Conservation (phyloP, 2,113 vertebrate genomes). For the Chamaetylas fuelleborni region DNA sequence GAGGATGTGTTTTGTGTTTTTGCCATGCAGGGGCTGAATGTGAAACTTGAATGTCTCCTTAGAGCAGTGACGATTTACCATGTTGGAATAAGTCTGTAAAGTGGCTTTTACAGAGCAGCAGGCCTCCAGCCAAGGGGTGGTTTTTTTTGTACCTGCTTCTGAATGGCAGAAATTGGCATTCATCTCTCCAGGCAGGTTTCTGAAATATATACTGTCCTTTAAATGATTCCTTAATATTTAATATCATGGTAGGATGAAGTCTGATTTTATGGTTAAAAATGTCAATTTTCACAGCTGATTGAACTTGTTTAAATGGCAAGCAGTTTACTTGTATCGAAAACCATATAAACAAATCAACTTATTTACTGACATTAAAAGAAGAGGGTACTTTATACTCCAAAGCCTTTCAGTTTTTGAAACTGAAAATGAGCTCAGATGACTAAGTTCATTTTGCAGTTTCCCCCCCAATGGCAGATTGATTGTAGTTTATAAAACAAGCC, state of each 20-base stretch:
- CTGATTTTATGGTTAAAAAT: slow-evolving; percentile 73
- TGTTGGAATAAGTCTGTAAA: slow-evolving; percentile 22
- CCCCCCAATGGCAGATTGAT: slow-evolving; percentile 46
- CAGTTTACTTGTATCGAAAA: slow-evolving; percentile 62
- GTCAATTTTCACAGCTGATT: slow-evolving; percentile 71
- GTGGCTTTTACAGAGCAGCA: slow-evolving; percentile 11
- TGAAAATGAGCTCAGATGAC: slow-evolving; percentile 53
- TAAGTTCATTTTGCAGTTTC: slow-evolving; percentile 37
- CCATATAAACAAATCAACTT: slow-evolving; percentile 69
- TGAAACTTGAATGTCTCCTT: background rate
- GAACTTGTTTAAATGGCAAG: slow-evolving; percentile 69
- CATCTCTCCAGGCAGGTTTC: slow-evolving; percentile 55
- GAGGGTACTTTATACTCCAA: slow-evolving; percentile 34
- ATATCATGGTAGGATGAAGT: slow-evolving; percentile 67
- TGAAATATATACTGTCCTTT: slow-evolving; percentile 62
- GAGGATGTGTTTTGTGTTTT: background rate
- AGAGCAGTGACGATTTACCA: background rate
- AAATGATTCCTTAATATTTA: slow-evolving; percentile 69
- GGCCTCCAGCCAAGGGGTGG: background rate
- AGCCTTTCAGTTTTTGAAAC: slow-evolving; percentile 27
- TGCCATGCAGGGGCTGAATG: background rate
- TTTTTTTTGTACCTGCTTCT: background rate
- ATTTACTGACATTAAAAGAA: slow-evolving; percentile 66
- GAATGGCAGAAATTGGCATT: slow-evolving; percentile 45
- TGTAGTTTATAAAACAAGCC: slow-evolving; percentile 56